Evolutionary conservation across 2,113 vertebrate species (phyloP).

Genomic region (Abramis brama): DNA sequence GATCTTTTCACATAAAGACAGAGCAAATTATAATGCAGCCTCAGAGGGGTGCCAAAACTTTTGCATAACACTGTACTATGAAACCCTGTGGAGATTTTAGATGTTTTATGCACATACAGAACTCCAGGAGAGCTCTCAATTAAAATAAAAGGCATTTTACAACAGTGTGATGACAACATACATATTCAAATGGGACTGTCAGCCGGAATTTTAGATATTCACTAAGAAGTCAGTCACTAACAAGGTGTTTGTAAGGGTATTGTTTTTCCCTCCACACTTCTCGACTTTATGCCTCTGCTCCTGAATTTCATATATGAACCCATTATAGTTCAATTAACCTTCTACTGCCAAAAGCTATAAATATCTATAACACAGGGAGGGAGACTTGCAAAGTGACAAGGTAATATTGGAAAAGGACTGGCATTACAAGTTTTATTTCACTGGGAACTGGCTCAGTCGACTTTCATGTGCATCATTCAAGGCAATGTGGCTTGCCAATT

Average conservation of each 20-base stretch:
- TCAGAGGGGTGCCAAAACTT: too few species aligned
- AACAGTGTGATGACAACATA: too few species aligned
- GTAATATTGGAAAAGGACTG: slow-evolving; percentile 47
- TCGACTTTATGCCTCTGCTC: slow-evolving; percentile 38
- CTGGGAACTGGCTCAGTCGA: neutral
- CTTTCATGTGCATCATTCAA: slow-evolving; percentile 8
- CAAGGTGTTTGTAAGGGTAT: slow-evolving; percentile 41
- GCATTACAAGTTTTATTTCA: slow-evolving; percentile 12
- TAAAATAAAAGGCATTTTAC: neutral
- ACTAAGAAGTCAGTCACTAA: slow-evolving; percentile 34
- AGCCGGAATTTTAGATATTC: slow-evolving; percentile 29
- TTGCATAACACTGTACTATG: too few species aligned
- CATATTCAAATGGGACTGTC: neutral
- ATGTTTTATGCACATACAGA: neutral
- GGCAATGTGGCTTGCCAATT: neutral
- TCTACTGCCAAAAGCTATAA: slow-evolving; percentile 64
- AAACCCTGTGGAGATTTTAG: neutral
- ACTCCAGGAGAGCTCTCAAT: neutral
- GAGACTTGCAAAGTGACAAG: slow-evolving; percentile 38
- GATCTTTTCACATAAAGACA: too few species aligned
- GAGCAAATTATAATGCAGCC: too few species aligned
- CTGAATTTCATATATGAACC: slow-evolving; percentile 60
- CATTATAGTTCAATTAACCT: slow-evolving; percentile 73
- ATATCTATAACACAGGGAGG: slow-evolving; percentile 63
- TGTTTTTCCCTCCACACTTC: slow-evolving; percentile 48